A percentile compares a stretch with the other conserved stretches of the same genome.
Conservation (phyloP, 2,888 invertebrate genomes). For the Eutolmus rufibarbis region DNA sequence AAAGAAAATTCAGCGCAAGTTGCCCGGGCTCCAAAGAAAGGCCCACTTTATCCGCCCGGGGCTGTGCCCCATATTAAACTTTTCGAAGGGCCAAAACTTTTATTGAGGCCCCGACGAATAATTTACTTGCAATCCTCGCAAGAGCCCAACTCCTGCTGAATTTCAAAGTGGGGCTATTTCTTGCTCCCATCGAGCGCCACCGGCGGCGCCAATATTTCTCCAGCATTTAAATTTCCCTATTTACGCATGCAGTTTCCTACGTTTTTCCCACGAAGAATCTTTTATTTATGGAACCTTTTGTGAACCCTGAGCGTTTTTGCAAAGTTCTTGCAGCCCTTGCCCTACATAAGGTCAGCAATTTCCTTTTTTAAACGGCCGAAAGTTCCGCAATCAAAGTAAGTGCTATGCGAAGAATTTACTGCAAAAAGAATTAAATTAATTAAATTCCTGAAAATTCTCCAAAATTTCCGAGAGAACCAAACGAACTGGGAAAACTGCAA, state of each 20-base stretch:
- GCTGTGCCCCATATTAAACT: not conserved
- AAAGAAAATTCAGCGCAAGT: not conserved
- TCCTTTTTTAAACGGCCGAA: not conserved
- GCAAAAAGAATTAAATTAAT: not conserved
- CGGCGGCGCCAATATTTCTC: not conserved
- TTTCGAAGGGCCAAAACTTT: not conserved
- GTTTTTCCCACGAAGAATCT: not conserved
- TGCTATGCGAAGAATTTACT: not conserved
- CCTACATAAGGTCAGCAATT: not conserved
- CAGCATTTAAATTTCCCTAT: not conserved
- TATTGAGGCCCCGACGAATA: not conserved
- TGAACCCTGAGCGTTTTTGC: not conserved
- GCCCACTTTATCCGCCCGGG: not conserved
- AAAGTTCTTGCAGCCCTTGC: not conserved
- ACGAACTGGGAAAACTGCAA: not conserved
- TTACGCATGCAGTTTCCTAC: not conserved
- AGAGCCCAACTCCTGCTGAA: not conserved
- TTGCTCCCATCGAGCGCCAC: not conserved
- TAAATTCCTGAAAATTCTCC: not conserved
- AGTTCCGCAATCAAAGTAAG: not conserved
- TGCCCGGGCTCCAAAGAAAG: not conserved
- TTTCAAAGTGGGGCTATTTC: not conserved
- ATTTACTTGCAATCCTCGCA: not conserved
- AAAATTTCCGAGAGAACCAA: not conserved
- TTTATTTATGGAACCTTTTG: not conserved